Conservation (phyloP, 1,140 invertebrate species). For the Schlechtendalia chinensis region DNA sequence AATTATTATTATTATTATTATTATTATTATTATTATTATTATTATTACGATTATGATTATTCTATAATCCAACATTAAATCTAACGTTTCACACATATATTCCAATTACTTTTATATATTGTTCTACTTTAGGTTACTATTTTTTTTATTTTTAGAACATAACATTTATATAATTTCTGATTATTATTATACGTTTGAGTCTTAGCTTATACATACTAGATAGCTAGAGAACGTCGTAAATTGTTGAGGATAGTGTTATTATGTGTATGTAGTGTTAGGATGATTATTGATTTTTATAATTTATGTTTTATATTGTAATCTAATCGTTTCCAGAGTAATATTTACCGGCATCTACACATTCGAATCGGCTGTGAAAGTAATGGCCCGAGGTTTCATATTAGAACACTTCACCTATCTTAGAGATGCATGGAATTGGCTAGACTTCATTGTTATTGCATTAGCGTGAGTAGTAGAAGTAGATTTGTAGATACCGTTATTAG, state of each 20-base stretch:
- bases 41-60: conserved; percentile 5
- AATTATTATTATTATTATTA: background rate
- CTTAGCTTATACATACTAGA: conserved; percentile 47
- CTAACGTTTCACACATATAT: conserved; percentile 13
- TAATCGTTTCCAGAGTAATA: conserved; percentile 79
- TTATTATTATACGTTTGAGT: conserved; percentile 38
- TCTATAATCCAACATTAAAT: background rate
- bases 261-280: conserved; percentile 45
- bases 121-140: conserved; percentile 25
- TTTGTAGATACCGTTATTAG: conserved; percentile 40
- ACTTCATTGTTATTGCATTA: conserved; percentile 99
- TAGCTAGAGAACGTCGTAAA: conserved; percentile 36
- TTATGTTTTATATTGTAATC: conserved; percentile 48
- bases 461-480: conserved; percentile 78
- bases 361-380: conserved; percentile 97
- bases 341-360: conserved; percentile 99
- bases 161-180: conserved; percentile 8
- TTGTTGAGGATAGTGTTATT: conserved; percentile 42
- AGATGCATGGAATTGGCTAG: conserved; percentile 99
- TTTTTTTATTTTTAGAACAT: conserved; percentile 31
- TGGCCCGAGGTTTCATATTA: conserved; percentile 98
- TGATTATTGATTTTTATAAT: conserved; percentile 37
- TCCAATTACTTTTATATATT: background rate
- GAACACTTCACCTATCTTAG: conserved; percentile 99
- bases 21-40: background rate